Evolutionary conservation across 2,113 vertebrate species (phyloP).

Genomic region (Pipra filicauda): DNA sequence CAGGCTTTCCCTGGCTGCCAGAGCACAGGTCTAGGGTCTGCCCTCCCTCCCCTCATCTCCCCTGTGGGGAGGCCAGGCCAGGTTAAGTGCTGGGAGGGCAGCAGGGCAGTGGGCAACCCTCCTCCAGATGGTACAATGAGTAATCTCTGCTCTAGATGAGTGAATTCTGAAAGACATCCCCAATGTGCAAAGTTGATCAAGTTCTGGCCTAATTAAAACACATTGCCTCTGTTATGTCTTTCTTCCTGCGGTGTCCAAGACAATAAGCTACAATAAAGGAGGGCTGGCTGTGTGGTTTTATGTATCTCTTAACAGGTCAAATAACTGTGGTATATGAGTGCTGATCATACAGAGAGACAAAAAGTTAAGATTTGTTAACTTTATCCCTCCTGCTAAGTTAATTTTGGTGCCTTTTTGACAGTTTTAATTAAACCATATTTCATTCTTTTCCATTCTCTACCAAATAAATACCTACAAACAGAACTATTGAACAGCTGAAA

Average conservation of each 20-base stretch:
- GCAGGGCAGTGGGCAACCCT: not conserved
- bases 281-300: not conserved
- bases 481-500: not conserved
- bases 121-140: not conserved
- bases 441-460: not conserved
- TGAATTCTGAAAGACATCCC: not conserved
- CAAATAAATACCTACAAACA: not conserved
- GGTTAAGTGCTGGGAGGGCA: not conserved
- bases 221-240: not conserved
- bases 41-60: not conserved
- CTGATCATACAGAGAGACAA: not conserved
- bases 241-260: not conserved
- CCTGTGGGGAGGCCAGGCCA: not conserved
- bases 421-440: not conserved
- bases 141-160: fast-evolving
- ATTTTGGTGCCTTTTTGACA: not conserved
- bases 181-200: not conserved
- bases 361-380: constrained; percentile 17
- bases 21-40: not conserved
- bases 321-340: not conserved
- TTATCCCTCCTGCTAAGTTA: not conserved
- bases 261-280: not conserved
- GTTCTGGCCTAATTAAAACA: not conserved
- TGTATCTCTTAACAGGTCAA: not conserved
- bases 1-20: not conserved